Evolutionary conservation across 2,797 vertebrate genomes (phyloP).

Genomic region (Manis crassicaudata): DNA sequence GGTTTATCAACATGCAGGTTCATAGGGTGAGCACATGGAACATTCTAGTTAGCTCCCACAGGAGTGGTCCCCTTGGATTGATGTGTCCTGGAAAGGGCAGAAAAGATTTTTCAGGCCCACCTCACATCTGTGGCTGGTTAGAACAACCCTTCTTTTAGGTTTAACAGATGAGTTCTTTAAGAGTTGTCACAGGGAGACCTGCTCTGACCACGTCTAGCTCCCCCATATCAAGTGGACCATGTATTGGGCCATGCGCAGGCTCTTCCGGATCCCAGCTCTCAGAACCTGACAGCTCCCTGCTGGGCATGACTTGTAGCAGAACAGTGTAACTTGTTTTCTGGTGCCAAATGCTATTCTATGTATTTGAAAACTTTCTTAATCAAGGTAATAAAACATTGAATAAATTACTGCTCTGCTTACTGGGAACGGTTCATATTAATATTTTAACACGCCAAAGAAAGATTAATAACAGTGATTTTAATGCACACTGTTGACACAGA

Average conservation of each 20-base stretch:
- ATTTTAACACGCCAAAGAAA: constrained; percentile 64
- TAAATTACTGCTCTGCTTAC: constrained; percentile 69
- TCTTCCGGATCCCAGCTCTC: constrained; percentile 3
- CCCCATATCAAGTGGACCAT: constrained; percentile 61
- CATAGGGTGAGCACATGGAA: constrained; percentile 45
- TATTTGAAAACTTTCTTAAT: constrained; percentile 75
- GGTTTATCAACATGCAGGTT: constrained; percentile 60
- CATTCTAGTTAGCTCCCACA: constrained; percentile 13
- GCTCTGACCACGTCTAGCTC: constrained; percentile 46
- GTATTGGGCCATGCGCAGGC: constrained; percentile 59
- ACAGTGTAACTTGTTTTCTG: constrained; percentile 58
- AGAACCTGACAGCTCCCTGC: constrained; percentile 58
- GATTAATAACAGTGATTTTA: constrained; percentile 57
- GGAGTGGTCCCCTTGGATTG: neutral
- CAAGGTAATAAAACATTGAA: constrained; percentile 66
- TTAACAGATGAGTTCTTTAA: neutral
- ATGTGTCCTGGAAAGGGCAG: neutral
- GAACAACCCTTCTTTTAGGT: constrained; percentile 65
- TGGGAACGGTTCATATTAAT: constrained; percentile 60
- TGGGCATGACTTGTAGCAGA: constrained; percentile 54
- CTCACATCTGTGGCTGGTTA: constrained; percentile 20
- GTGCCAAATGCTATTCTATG: constrained; percentile 69
- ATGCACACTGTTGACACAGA: constrained; percentile 34
- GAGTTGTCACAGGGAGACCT: constrained; percentile 49
- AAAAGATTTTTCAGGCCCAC: neutral